A percentile compares a stretch with the other conserved stretches of the same genome.
phyloP scores from a whole-genome alignment of 2,113 vertebrate genomes.

The Myotis brandtii region DNA sequence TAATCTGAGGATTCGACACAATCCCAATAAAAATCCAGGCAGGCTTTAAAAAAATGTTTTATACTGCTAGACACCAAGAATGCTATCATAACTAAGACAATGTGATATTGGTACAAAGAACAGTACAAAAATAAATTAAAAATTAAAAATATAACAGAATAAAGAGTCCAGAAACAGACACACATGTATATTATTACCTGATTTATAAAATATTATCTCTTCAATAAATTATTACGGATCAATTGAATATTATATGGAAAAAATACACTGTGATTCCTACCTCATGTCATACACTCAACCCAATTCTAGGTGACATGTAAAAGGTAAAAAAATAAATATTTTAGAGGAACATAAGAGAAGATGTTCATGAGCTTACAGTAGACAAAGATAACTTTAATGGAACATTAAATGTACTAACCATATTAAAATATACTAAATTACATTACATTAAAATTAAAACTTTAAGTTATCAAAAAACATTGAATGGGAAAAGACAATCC shows the following conservation, averaged over 20 bases:
- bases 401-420: background rate
- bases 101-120: background rate
- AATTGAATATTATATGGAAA: background rate
- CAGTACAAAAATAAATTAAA: background rate
- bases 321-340: background rate
- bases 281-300: background rate
- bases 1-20: background rate
- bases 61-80: background rate
- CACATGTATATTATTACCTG: background rate
- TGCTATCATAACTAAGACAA: background rate
- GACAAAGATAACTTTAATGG: conserved; percentile 27
- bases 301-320: background rate
- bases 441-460: background rate
- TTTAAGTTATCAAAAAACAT: background rate
- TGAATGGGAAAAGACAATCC: background rate
- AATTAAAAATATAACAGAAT: background rate
- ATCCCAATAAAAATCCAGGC: background rate
- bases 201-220: background rate
- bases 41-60: background rate
- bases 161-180: background rate
- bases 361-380: conserved; percentile 21
- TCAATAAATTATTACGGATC: background rate
- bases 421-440: conserved; percentile 35
- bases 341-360: background rate
- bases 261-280: background rate